Percentiles rank a stretch among this genome's conserved stretches.
These are phyloP conservation scores for Ceryle rudis DNA, from an alignment of 2,797 vertebrate genomes.

Conservation along the genomic window DNA sequence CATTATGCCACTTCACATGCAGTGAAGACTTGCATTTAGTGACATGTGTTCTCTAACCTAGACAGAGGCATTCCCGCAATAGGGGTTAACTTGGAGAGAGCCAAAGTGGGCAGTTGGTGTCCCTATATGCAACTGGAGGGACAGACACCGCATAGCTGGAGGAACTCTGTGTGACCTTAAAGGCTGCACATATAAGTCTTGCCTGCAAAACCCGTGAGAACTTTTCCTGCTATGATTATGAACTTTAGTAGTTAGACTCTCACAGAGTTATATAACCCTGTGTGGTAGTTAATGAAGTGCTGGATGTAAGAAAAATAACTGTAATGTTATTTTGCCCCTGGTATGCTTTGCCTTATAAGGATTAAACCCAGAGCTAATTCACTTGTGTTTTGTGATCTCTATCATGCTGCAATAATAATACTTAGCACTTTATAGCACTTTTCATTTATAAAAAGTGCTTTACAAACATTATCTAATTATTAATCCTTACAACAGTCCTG, in stretches of 20 bases:
- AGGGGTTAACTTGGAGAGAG: conserved; percentile 8
- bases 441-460: conserved; percentile 64
- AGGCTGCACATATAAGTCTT: conserved; percentile 25
- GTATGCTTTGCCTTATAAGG: conserved; percentile 72
- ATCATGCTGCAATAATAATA: conserved; percentile 62
- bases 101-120: background rate
- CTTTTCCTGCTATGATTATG: conserved; percentile 76
- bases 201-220: conserved; percentile 77
- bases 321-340: conserved; percentile 73
- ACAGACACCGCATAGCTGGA: conserved; percentile 23
- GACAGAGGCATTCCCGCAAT: background rate
- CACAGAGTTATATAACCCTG: conserved; percentile 74
- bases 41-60: background rate
- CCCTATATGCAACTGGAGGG: background rate
- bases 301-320: conserved; percentile 78
- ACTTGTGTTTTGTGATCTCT: conserved; percentile 72
- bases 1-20: background rate
- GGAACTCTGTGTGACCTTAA: conserved; percentile 76
- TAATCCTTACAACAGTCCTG: conserved; percentile 60
- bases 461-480: conserved; percentile 71
- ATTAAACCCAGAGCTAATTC: conserved; percentile 76
- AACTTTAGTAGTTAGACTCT: conserved; percentile 74
- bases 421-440: conserved; percentile 58
- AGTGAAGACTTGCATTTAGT: background rate
- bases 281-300: conserved; percentile 80